These are phyloP conservation scores for Chymomyza amoena DNA, from an alignment of 2,888 invertebrate genomes.

Conservation along the genomic window DNA sequence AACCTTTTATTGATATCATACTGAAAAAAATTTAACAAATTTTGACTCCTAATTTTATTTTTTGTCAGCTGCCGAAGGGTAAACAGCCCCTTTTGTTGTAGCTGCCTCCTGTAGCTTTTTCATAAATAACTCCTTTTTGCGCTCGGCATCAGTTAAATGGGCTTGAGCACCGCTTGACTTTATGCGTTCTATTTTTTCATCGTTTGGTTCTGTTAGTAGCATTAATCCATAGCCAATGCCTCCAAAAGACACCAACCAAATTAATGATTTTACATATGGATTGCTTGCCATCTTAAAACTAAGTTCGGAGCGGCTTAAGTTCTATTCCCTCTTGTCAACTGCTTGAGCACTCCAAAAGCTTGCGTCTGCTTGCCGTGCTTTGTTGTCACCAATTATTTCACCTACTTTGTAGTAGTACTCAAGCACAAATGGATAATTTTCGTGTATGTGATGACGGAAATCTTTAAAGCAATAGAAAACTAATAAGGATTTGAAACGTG, in stretches of 20 bases:
- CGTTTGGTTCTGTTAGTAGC: constrained; percentile 80
- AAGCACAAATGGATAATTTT: constrained; percentile 83
- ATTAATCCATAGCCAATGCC: constrained; percentile 83
- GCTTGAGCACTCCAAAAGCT: constrained; percentile 79
- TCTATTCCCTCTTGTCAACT: constrained; percentile 62
- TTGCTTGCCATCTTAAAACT: constrained; percentile 70
- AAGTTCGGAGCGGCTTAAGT: background rate
- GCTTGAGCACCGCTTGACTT: constrained; percentile 46
- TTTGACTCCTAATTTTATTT: constrained; percentile 21
- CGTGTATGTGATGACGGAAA: constrained; percentile 84
- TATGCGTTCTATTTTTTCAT: constrained; percentile 75
- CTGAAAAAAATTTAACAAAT: background rate
- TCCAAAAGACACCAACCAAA: constrained; percentile 83
- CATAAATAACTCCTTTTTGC: constrained; percentile 71
- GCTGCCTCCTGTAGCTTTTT: constrained; percentile 70
- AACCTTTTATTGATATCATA: background rate
- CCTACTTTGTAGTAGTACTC: constrained; percentile 86
- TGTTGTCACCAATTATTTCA: constrained; percentile 81
- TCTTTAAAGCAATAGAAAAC: constrained; percentile 80
- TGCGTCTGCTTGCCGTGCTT: constrained; percentile 80
- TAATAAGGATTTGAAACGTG: background rate
- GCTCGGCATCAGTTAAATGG: constrained; percentile 57
- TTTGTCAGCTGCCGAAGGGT: constrained; percentile 42
- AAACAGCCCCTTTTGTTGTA: constrained; percentile 54
- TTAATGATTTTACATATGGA: constrained; percentile 78